A percentile compares a stretch with the other conserved stretches of the same genome.
phyloP scores from a whole-genome alignment of 2,113 vertebrate species.

The Percopsis transmontana region DNA sequence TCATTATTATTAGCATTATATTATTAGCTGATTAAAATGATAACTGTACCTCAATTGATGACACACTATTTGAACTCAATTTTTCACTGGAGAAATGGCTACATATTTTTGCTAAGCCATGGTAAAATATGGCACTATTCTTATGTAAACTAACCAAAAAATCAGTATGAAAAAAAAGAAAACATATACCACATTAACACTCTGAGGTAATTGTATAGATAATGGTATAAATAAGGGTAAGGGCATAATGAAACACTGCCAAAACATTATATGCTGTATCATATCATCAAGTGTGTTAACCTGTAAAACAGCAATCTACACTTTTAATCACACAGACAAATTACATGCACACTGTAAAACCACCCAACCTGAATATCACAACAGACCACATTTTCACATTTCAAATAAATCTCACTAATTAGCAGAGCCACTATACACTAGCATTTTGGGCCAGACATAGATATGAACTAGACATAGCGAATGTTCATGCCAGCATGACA shows the following conservation, averaged over 20 bases:
- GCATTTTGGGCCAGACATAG: constrained; percentile 9
- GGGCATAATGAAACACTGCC: too few relatives aligned
- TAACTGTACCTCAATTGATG: too few relatives aligned
- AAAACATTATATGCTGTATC: neutral
- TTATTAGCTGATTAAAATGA: neutral
- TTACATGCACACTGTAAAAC: constrained; percentile 32
- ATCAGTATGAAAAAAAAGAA: too few relatives aligned
- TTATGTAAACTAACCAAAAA: too few relatives aligned
- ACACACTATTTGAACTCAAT: too few relatives aligned
- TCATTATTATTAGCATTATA: neutral
- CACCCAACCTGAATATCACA: constrained; percentile 19
- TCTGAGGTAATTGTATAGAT: too few relatives aligned
- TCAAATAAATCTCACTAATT: constrained; percentile 18
- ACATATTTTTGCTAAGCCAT: too few relatives aligned
- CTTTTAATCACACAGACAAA: constrained; percentile 10
- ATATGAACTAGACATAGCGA: too few relatives aligned
- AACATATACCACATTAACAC: too few relatives aligned
- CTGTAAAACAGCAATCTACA: constrained; percentile 7
- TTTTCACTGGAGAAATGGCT: too few relatives aligned
- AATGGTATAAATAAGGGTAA: too few relatives aligned
- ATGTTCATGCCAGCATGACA: constrained; percentile 17
- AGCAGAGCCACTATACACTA: constrained; percentile 2
- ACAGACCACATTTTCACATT: constrained; percentile 21
- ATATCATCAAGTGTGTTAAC: constrained; percentile 11
- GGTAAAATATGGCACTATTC: too few relatives aligned